These are phyloP conservation scores for Ciconia stormi DNA, from an alignment of 2,113 vertebrate genomes.

Conservation along the genomic window DNA sequence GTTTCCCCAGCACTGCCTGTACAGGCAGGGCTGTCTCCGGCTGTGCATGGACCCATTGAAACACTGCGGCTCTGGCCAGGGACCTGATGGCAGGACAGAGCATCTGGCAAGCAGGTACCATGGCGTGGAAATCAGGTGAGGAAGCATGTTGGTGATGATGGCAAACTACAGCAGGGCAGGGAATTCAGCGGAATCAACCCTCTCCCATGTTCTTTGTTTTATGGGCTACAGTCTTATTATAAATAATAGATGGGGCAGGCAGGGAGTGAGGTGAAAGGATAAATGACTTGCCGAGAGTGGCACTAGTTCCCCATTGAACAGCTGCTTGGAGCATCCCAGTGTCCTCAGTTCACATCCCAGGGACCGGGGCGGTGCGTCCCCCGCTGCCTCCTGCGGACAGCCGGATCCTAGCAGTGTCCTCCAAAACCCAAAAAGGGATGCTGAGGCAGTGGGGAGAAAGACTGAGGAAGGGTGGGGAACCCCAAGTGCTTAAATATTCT, in stretches of 20 bases:
- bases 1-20: neutral
- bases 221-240: neutral
- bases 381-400: neutral
- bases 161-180: neutral
- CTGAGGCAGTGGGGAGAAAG: neutral
- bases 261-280: neutral
- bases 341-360: neutral
- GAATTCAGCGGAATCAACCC: too few relatives aligned
- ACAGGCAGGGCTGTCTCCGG: neutral
- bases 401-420: neutral
- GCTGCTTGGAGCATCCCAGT: neutral
- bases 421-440: neutral
- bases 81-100: neutral
- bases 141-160: accelerated
- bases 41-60: accelerated
- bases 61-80: neutral
- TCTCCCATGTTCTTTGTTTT: neutral
- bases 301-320: neutral
- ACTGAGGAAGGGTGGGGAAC: neutral
- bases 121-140: accelerated
- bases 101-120: neutral
- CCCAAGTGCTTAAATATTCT: neutral
- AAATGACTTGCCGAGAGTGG: neutral
- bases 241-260: neutral
- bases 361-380: accelerated